Base-by-base conservation (phyloP, 2,113 vertebrate species). In the Oncorhynchus mykiss region DNA sequence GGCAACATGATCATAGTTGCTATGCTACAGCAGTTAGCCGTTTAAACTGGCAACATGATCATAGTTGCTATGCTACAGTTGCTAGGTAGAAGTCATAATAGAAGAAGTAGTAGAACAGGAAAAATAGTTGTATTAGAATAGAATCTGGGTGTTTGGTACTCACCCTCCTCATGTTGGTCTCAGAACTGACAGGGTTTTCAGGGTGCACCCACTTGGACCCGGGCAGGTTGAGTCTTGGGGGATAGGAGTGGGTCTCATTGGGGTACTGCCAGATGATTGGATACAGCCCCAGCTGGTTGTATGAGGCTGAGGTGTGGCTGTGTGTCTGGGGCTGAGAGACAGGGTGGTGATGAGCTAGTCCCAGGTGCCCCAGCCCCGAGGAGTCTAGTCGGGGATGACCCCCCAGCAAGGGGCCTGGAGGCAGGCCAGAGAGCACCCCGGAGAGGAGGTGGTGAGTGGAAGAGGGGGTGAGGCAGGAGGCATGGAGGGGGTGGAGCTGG, bases 221-320 rank as follows among this genome's bases (percentile, higher is more conserved):
- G 22, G 95, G 91, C 76, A 98, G 88, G 89, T 94, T 93, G 31
- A 98, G 95, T 82, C 95, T 95, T 78, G 97, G 94, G 79, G 96
- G 93, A 92, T 97, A 98, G 75, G 95, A 85, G 85, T 96, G 96
- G 71, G 96, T 96, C 85, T 96, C 97, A 2, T 98, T 99, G 85
- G 96, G 96, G 88, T 99, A 99, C 92, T 96, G 98, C 98, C 98
- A 99, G 86, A 99, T 95, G 91, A 99, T 96, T 84, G 97, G 98
- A 91, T 99, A 99, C 82, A 99, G 94, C 82, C 97, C 95, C 74
- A 99, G 93, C 73, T 97, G 95, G 93, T 94, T 96, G 91, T 95
- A 96, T 34, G 94, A 92, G 88, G 94, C 93, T 74, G 95, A 91
- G 77, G 95, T 92, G 78, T 95, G 92, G 74, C 95, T 89, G 87